Evolutionary conservation across 2,888 invertebrate genomes (phyloP).

Genomic region (Nematopogon swammerdamellus): DNA sequence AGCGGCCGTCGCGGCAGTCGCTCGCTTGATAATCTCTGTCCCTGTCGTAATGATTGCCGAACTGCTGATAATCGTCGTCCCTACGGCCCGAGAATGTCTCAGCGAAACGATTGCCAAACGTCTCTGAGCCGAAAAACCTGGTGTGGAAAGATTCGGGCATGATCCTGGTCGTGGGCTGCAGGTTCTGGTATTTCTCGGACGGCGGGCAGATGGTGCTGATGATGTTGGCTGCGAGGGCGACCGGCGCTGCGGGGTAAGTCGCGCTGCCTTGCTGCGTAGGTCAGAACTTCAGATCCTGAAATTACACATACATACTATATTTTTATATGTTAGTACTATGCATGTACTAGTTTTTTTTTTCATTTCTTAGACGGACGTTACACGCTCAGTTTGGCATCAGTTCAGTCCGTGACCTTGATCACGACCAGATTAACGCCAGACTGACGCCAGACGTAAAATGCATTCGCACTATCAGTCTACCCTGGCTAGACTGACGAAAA

Average conservation of each 20-base stretch:
- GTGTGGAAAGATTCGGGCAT: conserved; percentile 15
- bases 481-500: no score
- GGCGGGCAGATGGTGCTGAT: conserved; percentile 39
- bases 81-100: conserved; percentile 30
- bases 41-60: conserved; percentile 17
- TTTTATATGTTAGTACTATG: background rate
- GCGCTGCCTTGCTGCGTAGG: conserved; percentile 35
- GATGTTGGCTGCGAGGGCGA: conserved; percentile 40
- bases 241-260: conserved; percentile 36
- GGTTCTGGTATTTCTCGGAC: conserved; percentile 34
- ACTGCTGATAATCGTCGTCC: conserved; percentile 26
- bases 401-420: no score
- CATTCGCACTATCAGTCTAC: no score
- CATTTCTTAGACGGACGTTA: no score
- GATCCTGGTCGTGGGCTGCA: conserved; percentile 23
- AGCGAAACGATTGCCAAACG: conserved; percentile 30
- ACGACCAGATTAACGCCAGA: no score
- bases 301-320: no score
- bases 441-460: no score
- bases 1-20: conserved; percentile 11
- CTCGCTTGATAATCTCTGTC: no score
- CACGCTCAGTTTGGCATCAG: no score
- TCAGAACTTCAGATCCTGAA: conserved; percentile 62
- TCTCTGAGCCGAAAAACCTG: conserved; percentile 42
- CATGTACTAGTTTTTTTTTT: no score